Percentiles rank a stretch among this genome's conserved stretches.
Evolutionary conservation across 1,140 invertebrate genomes (phyloP).

Genomic region (Caenorhabditis briggsae): DNA sequence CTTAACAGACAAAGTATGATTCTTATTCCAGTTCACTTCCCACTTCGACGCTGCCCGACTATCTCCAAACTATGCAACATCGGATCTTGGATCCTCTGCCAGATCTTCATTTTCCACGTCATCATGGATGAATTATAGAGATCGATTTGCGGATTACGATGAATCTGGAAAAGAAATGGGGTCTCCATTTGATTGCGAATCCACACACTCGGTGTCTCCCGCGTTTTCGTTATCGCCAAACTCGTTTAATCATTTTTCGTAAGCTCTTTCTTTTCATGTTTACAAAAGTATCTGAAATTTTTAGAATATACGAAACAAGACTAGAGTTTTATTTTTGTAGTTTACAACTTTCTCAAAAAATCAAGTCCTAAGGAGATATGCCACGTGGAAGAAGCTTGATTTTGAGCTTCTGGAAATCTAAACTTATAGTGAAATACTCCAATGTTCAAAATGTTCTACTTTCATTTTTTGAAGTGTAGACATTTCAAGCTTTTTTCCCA

Average conservation of each 20-base stretch:
- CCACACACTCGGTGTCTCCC: background rate
- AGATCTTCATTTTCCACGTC: constrained; percentile 68
- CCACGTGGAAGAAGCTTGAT: background rate
- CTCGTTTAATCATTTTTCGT: constrained; percentile 13
- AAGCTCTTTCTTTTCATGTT: background rate
- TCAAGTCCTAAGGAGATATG: too few species aligned
- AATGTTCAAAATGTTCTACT: too few species aligned
- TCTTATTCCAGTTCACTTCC: constrained; percentile 71
- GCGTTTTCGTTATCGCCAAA: background rate
- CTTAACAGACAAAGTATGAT: background rate
- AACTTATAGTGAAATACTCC: too few species aligned
- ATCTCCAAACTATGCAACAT: constrained; percentile 73
- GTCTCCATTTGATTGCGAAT: constrained; percentile 17
- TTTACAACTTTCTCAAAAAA: too few species aligned
- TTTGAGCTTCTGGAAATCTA: too few species aligned
- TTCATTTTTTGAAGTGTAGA: too few species aligned
- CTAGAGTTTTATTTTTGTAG: too few species aligned
- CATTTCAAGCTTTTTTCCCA: too few species aligned
- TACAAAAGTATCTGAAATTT: background rate
- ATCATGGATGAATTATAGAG: constrained; percentile 72
- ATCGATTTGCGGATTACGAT: constrained; percentile 55
- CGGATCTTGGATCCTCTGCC: constrained; percentile 73
- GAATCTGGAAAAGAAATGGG: constrained; percentile 21
- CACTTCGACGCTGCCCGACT: constrained; percentile 72
- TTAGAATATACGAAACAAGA: too few species aligned